Percentiles rank a stretch among this genome's conserved stretches.
Evolutionary conservation across 1,140 invertebrate genomes (phyloP).

Genomic region (Asbolus verrucosus): DNA sequence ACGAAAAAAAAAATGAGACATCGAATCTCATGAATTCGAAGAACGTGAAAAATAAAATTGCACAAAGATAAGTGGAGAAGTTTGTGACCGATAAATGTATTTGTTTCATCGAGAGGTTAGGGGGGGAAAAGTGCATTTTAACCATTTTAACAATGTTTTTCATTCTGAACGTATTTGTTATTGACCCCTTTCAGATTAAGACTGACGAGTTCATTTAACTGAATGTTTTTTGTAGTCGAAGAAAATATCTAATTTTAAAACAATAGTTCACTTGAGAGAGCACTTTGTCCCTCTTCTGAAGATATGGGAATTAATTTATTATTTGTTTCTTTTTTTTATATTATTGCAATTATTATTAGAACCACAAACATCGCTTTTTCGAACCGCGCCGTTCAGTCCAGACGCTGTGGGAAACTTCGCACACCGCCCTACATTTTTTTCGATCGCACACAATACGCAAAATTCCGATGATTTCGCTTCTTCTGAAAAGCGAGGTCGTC

Average conservation of each 20-base stretch:
- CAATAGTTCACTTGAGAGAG: conserved; percentile 46
- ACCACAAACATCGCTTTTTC: not conserved
- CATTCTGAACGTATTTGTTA: conserved; percentile 54
- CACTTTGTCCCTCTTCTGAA: conserved; percentile 26
- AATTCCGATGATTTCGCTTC: not conserved
- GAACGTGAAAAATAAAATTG: conserved; percentile 23
- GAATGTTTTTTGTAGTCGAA: conserved; percentile 49
- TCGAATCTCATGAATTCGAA: not conserved
- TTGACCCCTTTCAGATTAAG: conserved; percentile 58
- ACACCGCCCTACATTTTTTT: not conserved
- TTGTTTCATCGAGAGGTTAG: conserved; percentile 13
- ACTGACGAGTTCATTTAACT: conserved; percentile 53
- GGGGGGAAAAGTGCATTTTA: conserved; percentile 44
- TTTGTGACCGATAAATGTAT: conserved; percentile 54
- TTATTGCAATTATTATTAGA: conserved; percentile 4
- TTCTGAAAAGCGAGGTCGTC: too few species aligned
- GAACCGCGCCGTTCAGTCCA: too few species aligned
- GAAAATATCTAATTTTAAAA: conserved; percentile 52
- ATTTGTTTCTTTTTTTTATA: not conserved
- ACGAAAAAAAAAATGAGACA: not conserved
- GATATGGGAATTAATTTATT: conserved; percentile 26
- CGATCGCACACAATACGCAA: not conserved
- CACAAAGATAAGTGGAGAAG: conserved; percentile 41
- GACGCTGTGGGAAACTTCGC: conserved; percentile 18
- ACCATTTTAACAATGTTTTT: conserved; percentile 53